These are phyloP conservation scores for Pachypanchax playfairii DNA, from an alignment of 2,113 vertebrate genomes.

Conservation along the genomic window DNA sequence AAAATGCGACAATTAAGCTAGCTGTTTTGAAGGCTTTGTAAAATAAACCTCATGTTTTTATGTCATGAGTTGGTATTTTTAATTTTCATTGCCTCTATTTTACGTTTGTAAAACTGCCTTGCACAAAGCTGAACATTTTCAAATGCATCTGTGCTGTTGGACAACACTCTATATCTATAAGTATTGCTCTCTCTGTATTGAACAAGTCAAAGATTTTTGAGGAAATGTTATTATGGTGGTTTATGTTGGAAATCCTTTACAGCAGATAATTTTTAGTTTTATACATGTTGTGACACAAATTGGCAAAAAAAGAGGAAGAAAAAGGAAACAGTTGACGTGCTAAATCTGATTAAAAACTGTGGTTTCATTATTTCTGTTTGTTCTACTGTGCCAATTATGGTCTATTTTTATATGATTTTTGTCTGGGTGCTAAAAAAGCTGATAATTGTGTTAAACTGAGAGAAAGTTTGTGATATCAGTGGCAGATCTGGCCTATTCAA, in stretches of 20 bases:
- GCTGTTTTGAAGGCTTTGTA: too few relatives aligned
- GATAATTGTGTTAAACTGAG: slow-evolving; percentile 13
- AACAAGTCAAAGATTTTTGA: background rate
- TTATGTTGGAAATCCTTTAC: background rate
- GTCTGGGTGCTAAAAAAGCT: background rate
- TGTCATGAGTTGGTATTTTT: background rate
- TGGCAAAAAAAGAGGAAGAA: too few relatives aligned
- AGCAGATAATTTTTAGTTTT: background rate
- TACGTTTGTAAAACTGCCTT: background rate
- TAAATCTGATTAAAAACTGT: too few relatives aligned
- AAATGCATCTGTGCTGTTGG: background rate
- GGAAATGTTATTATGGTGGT: background rate
- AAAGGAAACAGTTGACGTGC: too few relatives aligned
- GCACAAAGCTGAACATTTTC: background rate
- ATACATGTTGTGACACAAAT: background rate
- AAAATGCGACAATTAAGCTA: too few relatives aligned
- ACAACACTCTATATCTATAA: background rate
- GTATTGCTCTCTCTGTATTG: background rate
- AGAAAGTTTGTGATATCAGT: slow-evolving; percentile 18
- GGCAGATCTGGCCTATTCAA: slow-evolving; percentile 10
- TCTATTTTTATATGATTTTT: background rate
- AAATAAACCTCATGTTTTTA: background rate
- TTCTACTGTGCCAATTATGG: too few relatives aligned
- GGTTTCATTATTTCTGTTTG: too few relatives aligned
- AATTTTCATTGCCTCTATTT: background rate